These are phyloP conservation scores for Hemibagrus guttatus DNA, from an alignment of 2,797 vertebrate species.

Conservation along the genomic window DNA sequence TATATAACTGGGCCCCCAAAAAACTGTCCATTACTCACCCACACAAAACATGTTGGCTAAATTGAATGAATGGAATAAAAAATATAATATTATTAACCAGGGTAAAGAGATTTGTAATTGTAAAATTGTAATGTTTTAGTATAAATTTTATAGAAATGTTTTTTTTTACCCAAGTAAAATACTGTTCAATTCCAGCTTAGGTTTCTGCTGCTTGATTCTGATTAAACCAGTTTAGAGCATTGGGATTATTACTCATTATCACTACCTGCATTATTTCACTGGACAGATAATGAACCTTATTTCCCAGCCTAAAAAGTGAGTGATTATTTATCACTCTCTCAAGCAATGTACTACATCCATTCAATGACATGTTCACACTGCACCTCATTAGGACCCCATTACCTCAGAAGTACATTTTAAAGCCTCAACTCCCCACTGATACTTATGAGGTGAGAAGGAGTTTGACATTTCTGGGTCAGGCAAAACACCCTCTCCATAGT, in stretches of 20 bases:
- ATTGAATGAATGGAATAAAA: background rate
- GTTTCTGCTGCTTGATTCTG: background rate
- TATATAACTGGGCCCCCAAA: background rate
- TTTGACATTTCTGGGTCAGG: slow-evolving; percentile 55
- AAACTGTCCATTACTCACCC: background rate
- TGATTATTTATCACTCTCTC: slow-evolving; percentile 44
- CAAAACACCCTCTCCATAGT: slow-evolving; percentile 47
- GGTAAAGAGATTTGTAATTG: background rate
- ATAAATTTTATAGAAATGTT: background rate
- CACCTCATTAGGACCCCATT: slow-evolving; percentile 57
- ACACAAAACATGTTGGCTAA: background rate
- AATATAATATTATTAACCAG: background rate
- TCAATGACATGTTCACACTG: slow-evolving; percentile 37
- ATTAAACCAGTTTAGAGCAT: background rate
- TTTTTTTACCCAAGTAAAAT: background rate
- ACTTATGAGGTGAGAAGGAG: slow-evolving; percentile 36
- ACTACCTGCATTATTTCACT: slow-evolving; percentile 14
- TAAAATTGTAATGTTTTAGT: background rate
- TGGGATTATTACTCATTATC: slow-evolving; percentile 23
- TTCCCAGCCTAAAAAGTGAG: slow-evolving; percentile 7
- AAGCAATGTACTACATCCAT: slow-evolving; percentile 51
- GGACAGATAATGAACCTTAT: slow-evolving; percentile 26
- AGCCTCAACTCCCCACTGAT: slow-evolving; percentile 37
- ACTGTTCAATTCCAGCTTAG: background rate
- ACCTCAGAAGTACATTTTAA: slow-evolving; percentile 46